Evolutionary conservation across 1,140 invertebrate genomes (phyloP).

Genomic region (Chironomus striatipennis): DNA sequence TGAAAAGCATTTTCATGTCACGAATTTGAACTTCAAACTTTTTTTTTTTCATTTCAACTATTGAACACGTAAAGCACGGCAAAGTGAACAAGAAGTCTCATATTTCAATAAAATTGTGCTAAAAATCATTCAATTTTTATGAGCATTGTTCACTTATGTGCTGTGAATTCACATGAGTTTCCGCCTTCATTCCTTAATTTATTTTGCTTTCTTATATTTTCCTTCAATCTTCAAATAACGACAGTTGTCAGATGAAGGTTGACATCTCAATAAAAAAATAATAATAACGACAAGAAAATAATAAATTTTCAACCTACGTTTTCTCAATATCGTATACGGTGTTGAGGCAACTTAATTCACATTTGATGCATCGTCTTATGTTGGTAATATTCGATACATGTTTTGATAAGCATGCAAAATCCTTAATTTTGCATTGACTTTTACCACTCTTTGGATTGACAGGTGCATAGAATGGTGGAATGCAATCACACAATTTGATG

Average conservation of each 20-base stretch:
- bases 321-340: constrained; percentile 66
- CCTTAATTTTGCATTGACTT: constrained; percentile 44
- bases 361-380: constrained; percentile 49
- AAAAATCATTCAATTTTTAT: no score
- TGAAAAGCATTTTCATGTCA: no score
- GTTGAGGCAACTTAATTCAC: constrained; percentile 58
- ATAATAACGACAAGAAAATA: not conserved
- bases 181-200: no score
- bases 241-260: not conserved
- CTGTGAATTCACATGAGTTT: no score
- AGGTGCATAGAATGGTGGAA: constrained; percentile 56
- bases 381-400: constrained; percentile 44
- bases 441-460: constrained; percentile 46
- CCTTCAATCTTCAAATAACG: not conserved
- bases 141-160: no score
- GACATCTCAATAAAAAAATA: not conserved
- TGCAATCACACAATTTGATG: constrained; percentile 51
- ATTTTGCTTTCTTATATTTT: not conserved
- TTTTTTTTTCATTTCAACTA: no score
- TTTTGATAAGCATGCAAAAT: constrained; percentile 49
- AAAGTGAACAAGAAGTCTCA: no score
- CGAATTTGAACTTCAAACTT: no score
- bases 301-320: constrained; percentile 39
- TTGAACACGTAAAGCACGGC: no score
- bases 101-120: no score